Evolutionary conservation across 2,113 vertebrate species (phyloP).

Genomic region (Notothenia rossii): DNA sequence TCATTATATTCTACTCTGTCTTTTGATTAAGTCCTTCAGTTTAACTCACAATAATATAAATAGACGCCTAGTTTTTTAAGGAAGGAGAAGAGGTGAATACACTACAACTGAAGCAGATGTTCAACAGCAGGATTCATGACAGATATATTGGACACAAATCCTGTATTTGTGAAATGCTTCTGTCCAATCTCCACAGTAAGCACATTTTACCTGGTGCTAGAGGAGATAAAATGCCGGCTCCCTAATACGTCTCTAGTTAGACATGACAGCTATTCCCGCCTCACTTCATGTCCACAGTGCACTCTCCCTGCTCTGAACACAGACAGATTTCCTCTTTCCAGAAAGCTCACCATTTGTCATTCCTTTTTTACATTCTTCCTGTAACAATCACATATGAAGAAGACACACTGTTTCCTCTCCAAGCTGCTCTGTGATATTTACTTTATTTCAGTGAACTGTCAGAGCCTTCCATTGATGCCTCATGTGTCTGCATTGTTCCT

Average conservation of each 20-base stretch:
- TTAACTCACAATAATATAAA: neutral
- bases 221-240: slow-evolving; percentile 46
- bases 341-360: slow-evolving; percentile 1
- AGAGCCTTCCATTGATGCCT: neutral
- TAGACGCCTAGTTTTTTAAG: neutral
- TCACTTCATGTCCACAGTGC: slow-evolving; percentile 44
- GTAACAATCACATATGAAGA: neutral
- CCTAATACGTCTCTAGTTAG: slow-evolving; percentile 68
- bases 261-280: slow-evolving; percentile 72
- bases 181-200: slow-evolving; percentile 60
- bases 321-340: neutral
- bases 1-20: no score
- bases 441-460: neutral
- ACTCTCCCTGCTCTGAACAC: slow-evolving; percentile 36
- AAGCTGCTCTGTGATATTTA: neutral
- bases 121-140: slow-evolving; percentile 22
- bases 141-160: slow-evolving; percentile 46
- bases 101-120: slow-evolving; percentile 18
- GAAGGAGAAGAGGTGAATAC: neutral
- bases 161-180: slow-evolving; percentile 57
- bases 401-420: neutral
- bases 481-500: slow-evolving; percentile 17
- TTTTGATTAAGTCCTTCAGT: neutral
- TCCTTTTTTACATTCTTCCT: neutral
- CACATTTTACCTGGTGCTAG: slow-evolving; percentile 51